Base-by-base conservation (phyloP, 2,888 invertebrate genomes). In the Nebria brevicollis region DNA sequence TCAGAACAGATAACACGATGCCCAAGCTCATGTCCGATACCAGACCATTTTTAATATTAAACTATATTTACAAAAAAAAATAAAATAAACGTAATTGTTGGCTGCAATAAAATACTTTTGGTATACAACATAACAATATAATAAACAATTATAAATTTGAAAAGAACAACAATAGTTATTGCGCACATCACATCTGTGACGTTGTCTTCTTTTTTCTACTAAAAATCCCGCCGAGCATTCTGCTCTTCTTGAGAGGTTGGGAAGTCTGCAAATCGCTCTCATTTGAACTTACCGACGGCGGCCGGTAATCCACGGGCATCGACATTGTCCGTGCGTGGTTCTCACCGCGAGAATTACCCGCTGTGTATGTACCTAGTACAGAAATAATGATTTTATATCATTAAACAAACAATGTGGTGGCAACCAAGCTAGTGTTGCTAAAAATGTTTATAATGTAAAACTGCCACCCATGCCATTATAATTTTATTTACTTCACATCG, bases 61-160 rank as follows among this genome's bases (percentile, higher is more conserved):
- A 66, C 79, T 79, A 79, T 80, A 80, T 80, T 64, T 80, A 80
- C 80, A 80, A 70, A 11, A n/a, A 73, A 73, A 42, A 20, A 20
- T 20, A 20, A 20, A 78, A 73, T 74, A 79, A 11, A 75, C 75
- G 70, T 75, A 73, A 26, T 70, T 72, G 75, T 75, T 75, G 70
- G 75, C 75, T 81, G 77, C 72, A 75, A 77, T 77, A 76, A 81
- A 81, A 81, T 81, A 81, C 81, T 81, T 81, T 81, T 81, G 81
- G 81, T 81, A 81, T 73, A 81, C 72, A 81, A 81, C 76, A 76
- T 74, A 80, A 80, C 75, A 75, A 80, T 70, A 75, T 64, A 80
- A 80, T 75, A 75, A 75, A 75, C 26, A 80, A 70, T 64, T 80
- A 75, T 43, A 75, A 66, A 25, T 25, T 25, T 25, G 66, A 66